These are phyloP conservation scores for Holothuria leucospilota DNA, from an alignment of 53 echinoderm and acorn worm species.

Conservation along the genomic window DNA sequence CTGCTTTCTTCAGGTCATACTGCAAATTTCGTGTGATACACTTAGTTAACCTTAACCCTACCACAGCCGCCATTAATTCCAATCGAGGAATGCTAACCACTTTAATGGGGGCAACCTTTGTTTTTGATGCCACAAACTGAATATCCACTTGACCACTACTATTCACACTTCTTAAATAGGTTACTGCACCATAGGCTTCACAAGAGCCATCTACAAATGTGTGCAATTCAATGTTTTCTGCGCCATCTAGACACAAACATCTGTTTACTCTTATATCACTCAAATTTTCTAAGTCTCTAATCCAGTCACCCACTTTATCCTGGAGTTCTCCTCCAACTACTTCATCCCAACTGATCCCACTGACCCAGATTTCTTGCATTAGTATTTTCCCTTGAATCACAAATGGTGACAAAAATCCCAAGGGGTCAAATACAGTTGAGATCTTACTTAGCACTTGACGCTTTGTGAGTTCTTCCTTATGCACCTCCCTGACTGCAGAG, in stretches of 20 bases:
- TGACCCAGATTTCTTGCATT: conserved; percentile 29
- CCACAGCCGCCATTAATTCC: conserved; percentile 43
- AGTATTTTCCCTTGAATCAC: neutral
- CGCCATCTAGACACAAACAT: conserved; percentile 21
- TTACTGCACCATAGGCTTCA: conserved; percentile 37
- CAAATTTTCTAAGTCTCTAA: neutral
- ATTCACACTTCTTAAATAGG: neutral
- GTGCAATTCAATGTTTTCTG: neutral
- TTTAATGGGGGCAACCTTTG: conserved; percentile 45
- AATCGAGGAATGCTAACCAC: conserved; percentile 41
- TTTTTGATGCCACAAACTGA: conserved; percentile 36
- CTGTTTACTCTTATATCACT: neutral
- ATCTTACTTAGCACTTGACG: conserved; percentile 17
- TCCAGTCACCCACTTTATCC: neutral
- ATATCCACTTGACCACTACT: neutral
- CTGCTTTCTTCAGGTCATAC: neutral
- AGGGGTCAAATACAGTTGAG: conserved; percentile 18
- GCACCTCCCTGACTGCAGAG: neutral
- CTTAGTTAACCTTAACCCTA: conserved; percentile 22
- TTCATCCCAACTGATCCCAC: conserved; percentile 19
- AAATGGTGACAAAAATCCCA: conserved; percentile 12
- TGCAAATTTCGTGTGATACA: conserved; percentile 2
- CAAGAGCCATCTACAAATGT: too few species aligned
- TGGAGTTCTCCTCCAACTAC: neutral
- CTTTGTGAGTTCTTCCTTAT: neutral